Base-by-base conservation (phyloP, 2,888 invertebrate genomes). In the Leptothorax acervorum region DNA sequence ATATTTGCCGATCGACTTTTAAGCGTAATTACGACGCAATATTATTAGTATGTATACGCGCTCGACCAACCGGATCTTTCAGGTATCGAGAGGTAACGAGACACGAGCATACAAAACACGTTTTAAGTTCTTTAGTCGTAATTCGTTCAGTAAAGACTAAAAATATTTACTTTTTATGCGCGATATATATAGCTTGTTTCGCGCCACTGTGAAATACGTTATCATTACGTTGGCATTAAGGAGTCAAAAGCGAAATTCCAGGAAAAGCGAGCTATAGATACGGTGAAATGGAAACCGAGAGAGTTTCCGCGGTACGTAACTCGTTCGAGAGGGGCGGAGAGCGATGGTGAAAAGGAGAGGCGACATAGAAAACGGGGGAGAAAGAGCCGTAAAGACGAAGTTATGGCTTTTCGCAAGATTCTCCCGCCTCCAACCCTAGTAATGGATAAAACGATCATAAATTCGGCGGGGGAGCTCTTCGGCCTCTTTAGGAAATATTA, bases 381-480 rank as follows among this genome's bases (percentile, higher is more conserved):
- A 88, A 89, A 91, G 88, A 94, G 93, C 93, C 94, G 93, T 95
- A 94, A 95, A 95, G 93, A 91, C 92, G 90, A 92, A 94, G 94
- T 95, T 95, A 95, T 94, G 93, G 94, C 93, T 93, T 94, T 93
- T 93, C 91, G 92, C 91, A 92, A 94, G 94, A 94, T 94, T 93
- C 93, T 88, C 92, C 90, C 89, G 91, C 91, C 90, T 90, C 90
- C 88, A 90, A 89, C 92, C 91, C 93, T 94, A 94, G 94, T 95
- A 94, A 95, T 94, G 95, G 95, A 94, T 94, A 94, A 95, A 95
- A 94, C 95, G 94, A 95, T 95, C 94, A 94, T 95, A 95, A 95
- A 95, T 95, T 95, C 95, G 94, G 92, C 92, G 93, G 91, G 92
- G 92, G 90, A 92, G 93, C 93, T 94, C 94, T 92, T 93, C 93